phyloP scores from a whole-genome alignment of 2,113 vertebrate genomes.

The Scomber colias region DNA sequence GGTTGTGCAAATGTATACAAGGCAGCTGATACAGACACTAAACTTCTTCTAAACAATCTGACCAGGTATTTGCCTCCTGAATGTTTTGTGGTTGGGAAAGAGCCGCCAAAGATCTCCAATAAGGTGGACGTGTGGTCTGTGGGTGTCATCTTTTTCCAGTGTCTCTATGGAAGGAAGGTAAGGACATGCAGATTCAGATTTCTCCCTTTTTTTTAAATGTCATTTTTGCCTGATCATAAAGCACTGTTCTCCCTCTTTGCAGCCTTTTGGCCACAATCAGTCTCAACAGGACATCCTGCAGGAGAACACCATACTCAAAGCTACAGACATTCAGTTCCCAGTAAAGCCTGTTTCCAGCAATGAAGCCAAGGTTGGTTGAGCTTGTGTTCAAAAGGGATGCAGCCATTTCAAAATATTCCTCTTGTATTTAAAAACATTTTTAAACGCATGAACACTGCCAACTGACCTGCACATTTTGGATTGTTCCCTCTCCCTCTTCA shows the following conservation, averaged over 20 bases:
- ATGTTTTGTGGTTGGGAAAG: slow-evolving; percentile 99
- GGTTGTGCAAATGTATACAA: neutral
- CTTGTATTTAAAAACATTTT: neutral
- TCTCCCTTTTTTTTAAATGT: neutral
- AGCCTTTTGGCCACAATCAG: slow-evolving; percentile 99
- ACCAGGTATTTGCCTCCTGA: slow-evolving; percentile 97
- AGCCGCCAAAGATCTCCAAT: slow-evolving; percentile 99
- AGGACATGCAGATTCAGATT: slow-evolving; percentile 16
- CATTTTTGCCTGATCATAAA: neutral
- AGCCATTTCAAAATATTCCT: neutral
- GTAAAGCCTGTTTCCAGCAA: slow-evolving; percentile 98
- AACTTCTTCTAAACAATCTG: neutral
- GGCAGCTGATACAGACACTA: neutral
- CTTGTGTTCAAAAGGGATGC: neutral
- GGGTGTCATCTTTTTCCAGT: slow-evolving; percentile 99
- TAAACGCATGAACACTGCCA: neutral
- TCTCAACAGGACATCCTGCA: slow-evolving; percentile 99
- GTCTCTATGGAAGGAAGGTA: slow-evolving; percentile 99
- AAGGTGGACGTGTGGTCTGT: slow-evolving; percentile 99
- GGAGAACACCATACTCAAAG: slow-evolving; percentile 99
- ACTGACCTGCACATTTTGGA: neutral
- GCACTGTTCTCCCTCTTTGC: slow-evolving; percentile 20
- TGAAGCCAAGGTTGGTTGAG: slow-evolving; percentile 96
- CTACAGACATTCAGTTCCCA: slow-evolving; percentile 98
- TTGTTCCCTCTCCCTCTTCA: slow-evolving; percentile 62